Conservation (phyloP, 2,888 invertebrate genomes). For the Epistrophe grossulariae region DNA sequence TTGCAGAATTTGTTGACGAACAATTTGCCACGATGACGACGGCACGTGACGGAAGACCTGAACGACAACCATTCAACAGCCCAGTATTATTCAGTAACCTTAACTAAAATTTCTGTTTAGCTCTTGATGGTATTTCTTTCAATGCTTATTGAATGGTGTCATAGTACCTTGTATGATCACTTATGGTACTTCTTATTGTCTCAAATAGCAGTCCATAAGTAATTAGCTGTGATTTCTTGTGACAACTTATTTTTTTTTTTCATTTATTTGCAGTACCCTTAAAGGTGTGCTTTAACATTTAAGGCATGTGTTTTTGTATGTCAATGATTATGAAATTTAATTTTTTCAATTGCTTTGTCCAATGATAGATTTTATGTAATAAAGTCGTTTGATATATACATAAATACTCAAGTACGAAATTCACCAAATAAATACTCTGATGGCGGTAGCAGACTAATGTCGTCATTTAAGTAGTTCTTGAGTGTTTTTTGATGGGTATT, state of each 20-base stretch:
- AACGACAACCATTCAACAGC: slow-evolving; percentile 1
- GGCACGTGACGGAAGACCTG: not conserved
- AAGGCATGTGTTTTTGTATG: slow-evolving; percentile 35
- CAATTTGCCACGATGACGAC: slow-evolving; percentile 5
- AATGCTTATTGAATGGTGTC: slow-evolving; percentile 34
- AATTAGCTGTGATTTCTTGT: slow-evolving; percentile 46
- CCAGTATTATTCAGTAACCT: not conserved
- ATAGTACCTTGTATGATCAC: slow-evolving; percentile 29
- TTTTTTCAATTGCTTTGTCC: slow-evolving; percentile 31
- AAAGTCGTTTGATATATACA: slow-evolving; percentile 11
- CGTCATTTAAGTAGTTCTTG: slow-evolving; percentile 42
- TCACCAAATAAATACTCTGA: slow-evolving; percentile 8
- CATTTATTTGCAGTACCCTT: slow-evolving; percentile 51
- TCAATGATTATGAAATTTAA: slow-evolving; percentile 46
- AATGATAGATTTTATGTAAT: slow-evolving; percentile 48
- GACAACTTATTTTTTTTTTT: slow-evolving; percentile 20
- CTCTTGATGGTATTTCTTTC: slow-evolving; percentile 17
- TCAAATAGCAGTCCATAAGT: slow-evolving; percentile 24
- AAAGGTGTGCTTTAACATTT: slow-evolving; percentile 53
- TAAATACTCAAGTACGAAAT: slow-evolving; percentile 16
- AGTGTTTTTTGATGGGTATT: slow-evolving; percentile 9
- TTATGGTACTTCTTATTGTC: slow-evolving; percentile 33
- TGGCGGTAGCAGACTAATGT: slow-evolving; percentile 13
- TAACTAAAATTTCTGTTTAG: not conserved
- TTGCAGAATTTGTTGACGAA: slow-evolving; percentile 3